Percentiles rank a stretch among this genome's conserved stretches.
These are phyloP conservation scores for Scortum barcoo DNA, from an alignment of 2,113 vertebrate genomes.

Conservation along the genomic window DNA sequence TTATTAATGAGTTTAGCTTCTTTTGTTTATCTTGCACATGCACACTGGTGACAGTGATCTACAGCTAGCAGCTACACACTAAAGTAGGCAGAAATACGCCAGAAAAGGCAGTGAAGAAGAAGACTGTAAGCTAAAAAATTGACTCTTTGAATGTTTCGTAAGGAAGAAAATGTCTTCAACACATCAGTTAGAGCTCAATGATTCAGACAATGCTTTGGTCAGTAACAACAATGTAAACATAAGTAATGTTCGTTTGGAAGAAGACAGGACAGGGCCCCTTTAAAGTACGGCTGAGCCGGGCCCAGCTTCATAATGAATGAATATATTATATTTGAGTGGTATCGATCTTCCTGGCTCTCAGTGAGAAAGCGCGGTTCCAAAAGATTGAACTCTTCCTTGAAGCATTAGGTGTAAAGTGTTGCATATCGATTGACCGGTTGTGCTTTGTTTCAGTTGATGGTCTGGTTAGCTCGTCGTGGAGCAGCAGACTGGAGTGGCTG, in stretches of 20 bases:
- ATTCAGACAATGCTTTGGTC: no score
- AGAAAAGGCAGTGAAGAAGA: background rate
- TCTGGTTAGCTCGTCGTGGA: constrained; percentile 69
- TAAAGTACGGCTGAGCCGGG: background rate
- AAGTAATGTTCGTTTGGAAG: no score
- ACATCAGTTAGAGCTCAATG: background rate
- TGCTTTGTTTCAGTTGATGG: constrained; percentile 76
- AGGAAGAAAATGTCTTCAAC: background rate
- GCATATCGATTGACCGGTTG: background rate
- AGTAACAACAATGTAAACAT: no score
- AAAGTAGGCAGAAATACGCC: background rate
- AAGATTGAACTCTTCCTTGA: background rate
- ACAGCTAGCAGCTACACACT: no score
- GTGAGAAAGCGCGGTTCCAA: background rate
- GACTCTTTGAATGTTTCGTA: no score
- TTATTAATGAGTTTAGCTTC: no score
- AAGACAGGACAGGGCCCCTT: background rate
- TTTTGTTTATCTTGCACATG: no score
- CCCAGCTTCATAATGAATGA: background rate
- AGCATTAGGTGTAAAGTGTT: background rate
- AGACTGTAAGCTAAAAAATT: background rate
- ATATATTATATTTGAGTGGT: background rate
- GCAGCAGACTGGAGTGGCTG: constrained; percentile 55
- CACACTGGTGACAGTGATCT: no score
- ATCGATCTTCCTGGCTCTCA: background rate